Conservation (phyloP, 2,113 vertebrate species). For the Macroglossus sobrinus region DNA sequence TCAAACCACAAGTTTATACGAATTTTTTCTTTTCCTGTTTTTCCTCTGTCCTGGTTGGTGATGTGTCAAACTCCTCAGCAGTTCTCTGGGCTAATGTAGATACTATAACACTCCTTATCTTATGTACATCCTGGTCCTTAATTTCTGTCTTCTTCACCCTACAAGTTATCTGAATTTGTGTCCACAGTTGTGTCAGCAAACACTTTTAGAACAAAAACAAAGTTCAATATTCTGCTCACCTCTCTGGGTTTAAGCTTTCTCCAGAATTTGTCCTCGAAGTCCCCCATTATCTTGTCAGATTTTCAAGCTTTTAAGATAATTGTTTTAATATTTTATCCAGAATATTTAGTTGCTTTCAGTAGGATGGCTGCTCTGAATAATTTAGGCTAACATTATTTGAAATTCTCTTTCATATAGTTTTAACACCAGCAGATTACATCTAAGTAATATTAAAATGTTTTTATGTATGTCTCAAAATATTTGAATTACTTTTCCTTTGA, state of each 20-base stretch:
- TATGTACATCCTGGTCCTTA: not conserved
- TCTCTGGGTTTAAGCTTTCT: conserved; percentile 17
- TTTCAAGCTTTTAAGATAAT: conserved; percentile 42
- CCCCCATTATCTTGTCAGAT: not conserved
- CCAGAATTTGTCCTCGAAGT: not conserved
- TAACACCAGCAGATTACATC: not conserved
- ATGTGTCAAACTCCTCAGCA: not conserved
- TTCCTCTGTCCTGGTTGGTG: not conserved
- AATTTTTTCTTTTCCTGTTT: not conserved
- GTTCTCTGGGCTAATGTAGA: not conserved
- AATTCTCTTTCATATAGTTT: conserved; percentile 13
- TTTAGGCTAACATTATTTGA: conserved; percentile 37
- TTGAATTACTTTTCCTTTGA: conserved; percentile 34
- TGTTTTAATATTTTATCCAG: conserved; percentile 53
- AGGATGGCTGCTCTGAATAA: conserved; percentile 50
- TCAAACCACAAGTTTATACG: not conserved
- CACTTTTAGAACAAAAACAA: not conserved
- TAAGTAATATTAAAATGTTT: conserved; percentile 32
- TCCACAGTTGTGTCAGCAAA: not conserved
- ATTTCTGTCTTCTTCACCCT: not conserved
- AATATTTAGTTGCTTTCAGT: conserved; percentile 56
- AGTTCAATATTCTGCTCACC: not conserved
- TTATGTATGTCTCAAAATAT: conserved; percentile 32
- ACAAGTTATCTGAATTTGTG: not conserved
- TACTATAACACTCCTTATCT: not conserved